Evolutionary conservation across 2,797 vertebrate genomes (phyloP).

Genomic region (Acanthurus lineatus): DNA sequence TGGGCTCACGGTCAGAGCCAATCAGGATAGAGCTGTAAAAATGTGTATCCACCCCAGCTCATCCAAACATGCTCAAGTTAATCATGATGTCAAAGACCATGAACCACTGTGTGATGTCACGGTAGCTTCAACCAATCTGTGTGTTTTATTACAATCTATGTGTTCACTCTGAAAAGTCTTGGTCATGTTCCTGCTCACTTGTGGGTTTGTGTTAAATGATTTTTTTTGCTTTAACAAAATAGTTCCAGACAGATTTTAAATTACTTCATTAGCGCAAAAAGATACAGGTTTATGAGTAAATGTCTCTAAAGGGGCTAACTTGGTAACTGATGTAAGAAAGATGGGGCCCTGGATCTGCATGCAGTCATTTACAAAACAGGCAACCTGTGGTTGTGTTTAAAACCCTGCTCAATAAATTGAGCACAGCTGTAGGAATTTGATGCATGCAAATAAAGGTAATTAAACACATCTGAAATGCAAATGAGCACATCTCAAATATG

Average conservation of each 20-base stretch:
- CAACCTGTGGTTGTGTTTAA: conserved; percentile 50
- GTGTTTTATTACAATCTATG: too few relatives aligned
- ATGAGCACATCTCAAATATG: conserved; percentile 45
- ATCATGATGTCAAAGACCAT: too few relatives aligned
- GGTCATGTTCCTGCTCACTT: not conserved
- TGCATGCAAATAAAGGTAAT: conserved; percentile 70
- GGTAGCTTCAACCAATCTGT: too few relatives aligned
- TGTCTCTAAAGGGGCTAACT: not conserved
- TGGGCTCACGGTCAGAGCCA: too few relatives aligned
- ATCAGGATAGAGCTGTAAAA: too few relatives aligned
- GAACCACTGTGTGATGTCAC: too few relatives aligned
- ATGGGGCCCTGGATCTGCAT: not conserved
- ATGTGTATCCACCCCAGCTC: too few relatives aligned
- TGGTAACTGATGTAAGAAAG: not conserved
- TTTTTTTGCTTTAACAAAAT: not conserved
- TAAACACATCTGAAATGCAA: conserved; percentile 70
- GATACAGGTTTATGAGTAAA: not conserved
- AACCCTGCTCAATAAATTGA: conserved; percentile 44
- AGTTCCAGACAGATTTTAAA: not conserved
- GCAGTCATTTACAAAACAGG: conserved; percentile 38
- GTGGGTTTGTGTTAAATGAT: not conserved
- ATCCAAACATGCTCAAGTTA: too few relatives aligned
- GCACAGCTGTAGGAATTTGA: conserved; percentile 70
- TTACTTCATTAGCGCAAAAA: too few relatives aligned
- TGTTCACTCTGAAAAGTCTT: not conserved